A percentile compares a stretch with the other conserved stretches of the same genome.
These are phyloP conservation scores for Thalassoma bifasciatum DNA, from an alignment of 2,113 vertebrate genomes.

Conservation along the genomic window DNA sequence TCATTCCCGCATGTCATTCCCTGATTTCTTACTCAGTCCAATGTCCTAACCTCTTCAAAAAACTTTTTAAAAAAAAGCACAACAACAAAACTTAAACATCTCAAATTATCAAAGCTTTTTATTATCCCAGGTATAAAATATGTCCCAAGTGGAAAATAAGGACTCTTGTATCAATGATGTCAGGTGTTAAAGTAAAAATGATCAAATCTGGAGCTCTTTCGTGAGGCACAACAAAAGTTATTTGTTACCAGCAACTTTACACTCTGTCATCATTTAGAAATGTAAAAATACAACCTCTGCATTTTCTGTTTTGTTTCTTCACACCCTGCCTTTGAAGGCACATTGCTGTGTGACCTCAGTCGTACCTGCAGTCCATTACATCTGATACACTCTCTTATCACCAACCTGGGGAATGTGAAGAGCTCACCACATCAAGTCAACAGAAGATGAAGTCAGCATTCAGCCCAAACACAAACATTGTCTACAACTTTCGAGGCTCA, in stretches of 20 bases:
- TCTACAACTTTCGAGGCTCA: neutral
- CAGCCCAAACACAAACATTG: neutral
- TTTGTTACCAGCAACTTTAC: neutral
- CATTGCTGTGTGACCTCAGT: constrained; percentile 27
- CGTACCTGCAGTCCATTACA: constrained; percentile 49
- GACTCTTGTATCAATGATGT: too few relatives aligned
- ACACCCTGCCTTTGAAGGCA: neutral
- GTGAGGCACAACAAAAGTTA: too few relatives aligned
- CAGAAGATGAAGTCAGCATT: constrained; percentile 33
- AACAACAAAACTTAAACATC: too few relatives aligned
- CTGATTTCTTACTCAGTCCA: too few relatives aligned
- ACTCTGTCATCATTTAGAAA: neutral
- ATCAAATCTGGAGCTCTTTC: too few relatives aligned
- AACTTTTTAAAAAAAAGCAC: too few relatives aligned
- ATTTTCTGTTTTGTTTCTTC: constrained; percentile 27
- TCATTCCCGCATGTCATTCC: too few relatives aligned
- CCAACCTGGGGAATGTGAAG: constrained; percentile 73
- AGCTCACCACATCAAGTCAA: constrained; percentile 43
- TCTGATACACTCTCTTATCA: constrained; percentile 76
- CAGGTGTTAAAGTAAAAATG: too few relatives aligned
- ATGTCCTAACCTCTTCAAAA: too few relatives aligned
- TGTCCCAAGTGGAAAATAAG: too few relatives aligned
- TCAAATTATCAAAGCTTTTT: too few relatives aligned
- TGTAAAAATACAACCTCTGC: constrained; percentile 13
- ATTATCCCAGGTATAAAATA: too few relatives aligned